phyloP scores from a whole-genome alignment of 2,888 invertebrate genomes.

The Liodrosophila aerea region DNA sequence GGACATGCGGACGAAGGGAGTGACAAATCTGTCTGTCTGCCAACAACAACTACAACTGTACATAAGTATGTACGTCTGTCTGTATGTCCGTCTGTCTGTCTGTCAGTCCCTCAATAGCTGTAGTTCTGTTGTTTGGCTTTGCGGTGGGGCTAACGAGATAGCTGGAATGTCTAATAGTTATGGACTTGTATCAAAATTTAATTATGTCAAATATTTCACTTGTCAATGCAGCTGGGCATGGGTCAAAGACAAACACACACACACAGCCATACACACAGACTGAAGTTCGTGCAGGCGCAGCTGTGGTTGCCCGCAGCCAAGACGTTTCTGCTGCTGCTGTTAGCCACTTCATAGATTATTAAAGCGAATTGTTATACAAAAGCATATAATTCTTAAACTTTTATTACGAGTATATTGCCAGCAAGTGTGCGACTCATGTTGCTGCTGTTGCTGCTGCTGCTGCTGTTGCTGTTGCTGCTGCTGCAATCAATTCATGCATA shows the following conservation, averaged over 20 bases:
- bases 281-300: constrained; percentile 21
- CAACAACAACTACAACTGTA: not conserved
- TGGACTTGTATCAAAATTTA: constrained; percentile 79
- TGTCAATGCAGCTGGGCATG: constrained; percentile 65
- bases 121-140: constrained; percentile 20
- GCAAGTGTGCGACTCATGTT: constrained; percentile 30
- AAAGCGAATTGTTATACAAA: constrained; percentile 74
- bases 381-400: constrained; percentile 66
- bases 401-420: constrained; percentile 57
- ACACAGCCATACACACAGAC: no score
- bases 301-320: constrained; percentile 31
- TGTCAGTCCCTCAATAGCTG: not conserved
- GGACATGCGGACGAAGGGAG: constrained; percentile 5
- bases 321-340: not conserved
- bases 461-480: constrained; percentile 29
- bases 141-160: constrained; percentile 32
- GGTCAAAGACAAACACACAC: constrained; percentile 6
- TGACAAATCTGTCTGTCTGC: constrained; percentile 20
- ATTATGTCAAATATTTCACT: constrained; percentile 80
- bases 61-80: no score
- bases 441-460: not conserved
- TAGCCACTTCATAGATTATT: constrained; percentile 78
- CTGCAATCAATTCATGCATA: constrained; percentile 78
- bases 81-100: no score
- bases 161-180: constrained; percentile 63